Evolutionary conservation across 1,140 invertebrate genomes (phyloP), one percentile per base, ranked within the genome.

Genomic region (Cydia amplana): DNA sequence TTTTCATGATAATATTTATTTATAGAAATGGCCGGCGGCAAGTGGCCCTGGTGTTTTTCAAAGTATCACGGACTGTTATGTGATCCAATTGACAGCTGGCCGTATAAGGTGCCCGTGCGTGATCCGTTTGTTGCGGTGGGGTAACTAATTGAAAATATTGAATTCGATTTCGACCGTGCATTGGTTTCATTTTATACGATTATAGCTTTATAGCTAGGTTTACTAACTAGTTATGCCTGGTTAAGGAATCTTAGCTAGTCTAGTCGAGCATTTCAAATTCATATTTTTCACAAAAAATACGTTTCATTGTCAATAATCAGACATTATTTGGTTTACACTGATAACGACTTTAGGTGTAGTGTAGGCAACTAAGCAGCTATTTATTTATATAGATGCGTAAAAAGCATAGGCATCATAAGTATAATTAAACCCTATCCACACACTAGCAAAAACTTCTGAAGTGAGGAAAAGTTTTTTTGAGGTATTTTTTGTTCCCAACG

Each of bases 11-110:
- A 70, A 70, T 73, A 46, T 51, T 73, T 73, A 46, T 51, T 73
- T 51, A 49, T 73, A 28, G 18, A 18, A 73, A 12, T 20, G 43
- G 20, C 23, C 43, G 5, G 10, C 43, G 40, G 73, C 73, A 55
- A 51, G 20, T 51, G 55, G 79, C 82, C 83, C 80, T 77, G 70
- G 74, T 74, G 83, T 87, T 86, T 83, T 84, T 79, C 64, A 73
- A 89, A 90, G 82, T 87, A 83, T 88, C 85, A 89, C 88, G 85
- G 78, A 82, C 85, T 75, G 88, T 87, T 90, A 83, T 51, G 25
- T 79, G 82, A 78, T 80, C 84, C 74, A 79, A 81, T 89, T 88
- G 85, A 78, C 77, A 78, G 79, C 76, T 72, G n/a, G 63, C 55
- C 28, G 73, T 49, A 79, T 76, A 51, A 20, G 43, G 32, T 40